phyloP scores from a whole-genome alignment of 2,113 vertebrate genomes.

The Rhadina sibilatrix region DNA sequence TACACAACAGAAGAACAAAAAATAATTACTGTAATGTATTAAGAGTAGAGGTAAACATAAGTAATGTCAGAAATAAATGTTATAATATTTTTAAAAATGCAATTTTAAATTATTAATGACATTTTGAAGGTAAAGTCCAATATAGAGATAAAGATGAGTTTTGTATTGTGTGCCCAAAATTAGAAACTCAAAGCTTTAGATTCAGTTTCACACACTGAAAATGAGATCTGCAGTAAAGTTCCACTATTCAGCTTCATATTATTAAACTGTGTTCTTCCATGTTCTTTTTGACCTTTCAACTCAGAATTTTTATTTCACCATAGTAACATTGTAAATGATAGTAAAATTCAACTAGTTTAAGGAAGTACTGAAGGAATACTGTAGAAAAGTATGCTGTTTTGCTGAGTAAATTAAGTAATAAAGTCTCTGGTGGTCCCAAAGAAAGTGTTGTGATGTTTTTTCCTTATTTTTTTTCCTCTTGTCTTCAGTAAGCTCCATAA shows the following conservation, averaged over 20 bases:
- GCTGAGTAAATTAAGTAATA: not conserved
- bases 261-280: not conserved
- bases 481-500: not conserved
- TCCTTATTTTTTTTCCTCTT: not conserved
- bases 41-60: not conserved
- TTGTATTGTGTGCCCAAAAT: not conserved
- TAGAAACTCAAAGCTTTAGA: not conserved
- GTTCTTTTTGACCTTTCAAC: not conserved
- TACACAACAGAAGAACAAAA: too few relatives aligned
- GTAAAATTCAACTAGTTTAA: not conserved
- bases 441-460: not conserved
- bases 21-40: too few relatives aligned
- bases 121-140: not conserved
- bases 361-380: not conserved
- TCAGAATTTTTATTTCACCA: not conserved
- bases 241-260: not conserved
- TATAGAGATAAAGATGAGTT: not conserved
- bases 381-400: not conserved
- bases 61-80: not conserved
- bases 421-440: not conserved
- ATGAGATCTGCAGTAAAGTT: not conserved
- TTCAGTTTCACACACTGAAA: not conserved
- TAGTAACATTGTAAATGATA: not conserved
- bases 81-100: not conserved
- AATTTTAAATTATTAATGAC: not conserved